Evolutionary conservation across 2,888 invertebrate genomes (phyloP).

Genomic region (Agriopis aurantiaria): DNA sequence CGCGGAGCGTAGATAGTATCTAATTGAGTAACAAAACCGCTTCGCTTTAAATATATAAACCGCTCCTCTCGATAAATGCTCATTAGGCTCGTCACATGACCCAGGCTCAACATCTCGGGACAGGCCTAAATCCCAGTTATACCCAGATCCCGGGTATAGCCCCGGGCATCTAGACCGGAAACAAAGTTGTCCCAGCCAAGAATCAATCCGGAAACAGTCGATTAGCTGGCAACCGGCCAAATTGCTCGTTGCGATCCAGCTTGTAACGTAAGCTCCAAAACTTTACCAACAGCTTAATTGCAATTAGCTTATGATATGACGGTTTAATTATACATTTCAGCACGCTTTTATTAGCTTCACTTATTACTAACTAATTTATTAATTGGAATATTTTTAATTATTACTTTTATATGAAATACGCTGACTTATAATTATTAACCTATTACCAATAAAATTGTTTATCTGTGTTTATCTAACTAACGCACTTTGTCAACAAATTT

Average conservation of each 20-base stretch:
- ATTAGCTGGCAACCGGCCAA: conserved; percentile 47
- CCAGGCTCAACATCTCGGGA: conserved; percentile 31
- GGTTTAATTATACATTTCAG: no score
- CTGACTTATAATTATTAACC: no score
- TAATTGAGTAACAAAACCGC: no score
- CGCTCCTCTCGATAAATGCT: background rate
- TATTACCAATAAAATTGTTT: no score
- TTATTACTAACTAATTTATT: no score
- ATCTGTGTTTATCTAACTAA: no score
- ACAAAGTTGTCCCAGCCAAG: conserved; percentile 52
- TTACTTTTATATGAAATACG: no score
- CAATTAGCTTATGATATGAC: conserved; percentile 22
- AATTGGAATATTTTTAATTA: no score
- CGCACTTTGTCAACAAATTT: no score
- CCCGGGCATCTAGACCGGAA: conserved; percentile 49
- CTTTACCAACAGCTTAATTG: conserved; percentile 36
- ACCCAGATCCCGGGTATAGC: conserved; percentile 17
- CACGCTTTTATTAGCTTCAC: no score
- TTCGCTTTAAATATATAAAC: background rate
- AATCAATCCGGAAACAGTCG: conserved; percentile 47
- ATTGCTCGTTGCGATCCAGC: conserved; percentile 42
- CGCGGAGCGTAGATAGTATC: no score
- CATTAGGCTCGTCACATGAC: conserved; percentile 12
- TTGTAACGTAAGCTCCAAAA: conserved; percentile 37
- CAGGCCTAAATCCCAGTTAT: conserved; percentile 43